Conservation (phyloP, 1,140 invertebrate species). For the Caenorhabditis remanei region DNA sequence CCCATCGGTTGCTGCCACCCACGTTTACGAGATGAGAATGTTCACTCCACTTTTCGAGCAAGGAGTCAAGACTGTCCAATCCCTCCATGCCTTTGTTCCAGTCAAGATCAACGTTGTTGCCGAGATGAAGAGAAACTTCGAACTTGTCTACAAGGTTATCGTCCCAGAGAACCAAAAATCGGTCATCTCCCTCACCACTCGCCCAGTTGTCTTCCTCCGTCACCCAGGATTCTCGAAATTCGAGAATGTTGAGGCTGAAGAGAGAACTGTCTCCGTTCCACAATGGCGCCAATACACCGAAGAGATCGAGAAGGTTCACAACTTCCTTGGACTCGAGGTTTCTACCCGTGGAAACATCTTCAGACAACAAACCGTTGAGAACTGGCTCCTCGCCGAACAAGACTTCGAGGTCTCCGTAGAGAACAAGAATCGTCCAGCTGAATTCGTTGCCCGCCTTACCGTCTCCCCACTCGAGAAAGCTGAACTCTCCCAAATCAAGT, state of each 20-base stretch:
- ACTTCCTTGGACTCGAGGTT: slow-evolving; percentile 49
- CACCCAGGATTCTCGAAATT: slow-evolving; percentile 43
- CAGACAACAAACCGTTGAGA: slow-evolving; percentile 14
- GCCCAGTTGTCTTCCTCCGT: slow-evolving; percentile 64
- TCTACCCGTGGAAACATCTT: slow-evolving; percentile 32
- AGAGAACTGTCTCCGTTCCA: slow-evolving; percentile 66
- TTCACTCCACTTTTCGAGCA: slow-evolving; percentile 62
- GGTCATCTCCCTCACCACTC: slow-evolving; percentile 61
- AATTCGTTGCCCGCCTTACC: background rate
- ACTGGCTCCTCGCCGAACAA: slow-evolving; percentile 54
- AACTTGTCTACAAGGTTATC: slow-evolving; percentile 9
- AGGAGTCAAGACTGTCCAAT: slow-evolving; percentile 65
- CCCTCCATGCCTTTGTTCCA: slow-evolving; percentile 60
- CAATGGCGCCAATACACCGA: slow-evolving; percentile 38
- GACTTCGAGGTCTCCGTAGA: slow-evolving; percentile 43
- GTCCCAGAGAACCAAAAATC: slow-evolving; percentile 59
- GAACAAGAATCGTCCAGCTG: slow-evolving; percentile 43
- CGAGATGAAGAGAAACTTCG: slow-evolving; percentile 45
- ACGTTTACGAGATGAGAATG: slow-evolving; percentile 60
- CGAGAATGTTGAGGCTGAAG: slow-evolving; percentile 61
- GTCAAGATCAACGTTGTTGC: slow-evolving; percentile 55
- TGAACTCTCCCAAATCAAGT: background rate
- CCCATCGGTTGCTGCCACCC: slow-evolving; percentile 61
- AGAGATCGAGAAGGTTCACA: slow-evolving; percentile 4
- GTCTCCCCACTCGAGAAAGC: slow-evolving; percentile 6